Conservation (phyloP, 1,140 invertebrate species). For the Olivierus martensii region DNA sequence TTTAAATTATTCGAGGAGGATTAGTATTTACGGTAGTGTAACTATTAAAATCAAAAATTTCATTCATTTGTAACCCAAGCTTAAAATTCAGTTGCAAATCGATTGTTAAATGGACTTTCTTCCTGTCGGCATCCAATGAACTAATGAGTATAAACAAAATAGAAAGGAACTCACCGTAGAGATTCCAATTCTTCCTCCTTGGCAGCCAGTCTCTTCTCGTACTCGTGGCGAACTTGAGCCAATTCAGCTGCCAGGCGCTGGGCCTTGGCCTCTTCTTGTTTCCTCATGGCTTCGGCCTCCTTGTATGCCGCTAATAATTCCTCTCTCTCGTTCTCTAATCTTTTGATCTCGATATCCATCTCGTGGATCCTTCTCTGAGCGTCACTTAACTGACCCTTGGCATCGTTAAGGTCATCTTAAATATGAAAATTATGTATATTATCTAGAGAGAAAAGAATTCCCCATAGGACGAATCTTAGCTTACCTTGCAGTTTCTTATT, state of each 20-base stretch:
- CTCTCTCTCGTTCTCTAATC: conserved; percentile 91
- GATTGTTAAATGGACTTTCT: no score
- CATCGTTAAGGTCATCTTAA: conserved; percentile 80
- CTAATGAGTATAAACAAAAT: no score
- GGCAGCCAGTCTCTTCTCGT: conserved; percentile 77
- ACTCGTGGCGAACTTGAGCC: conserved; percentile 78
- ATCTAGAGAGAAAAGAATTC: not conserved
- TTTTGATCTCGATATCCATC: conserved; percentile 84
- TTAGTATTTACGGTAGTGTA: no score
- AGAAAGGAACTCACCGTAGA: conserved; percentile 56
- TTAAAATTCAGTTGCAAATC: no score
- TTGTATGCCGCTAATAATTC: conserved; percentile 91
- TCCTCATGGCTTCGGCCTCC: conserved; percentile 87
- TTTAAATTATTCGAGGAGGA: no score
- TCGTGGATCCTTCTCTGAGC: conserved; percentile 88
- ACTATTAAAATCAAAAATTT: no score
- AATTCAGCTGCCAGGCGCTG: conserved; percentile 75
- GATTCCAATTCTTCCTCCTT: conserved; percentile 90
- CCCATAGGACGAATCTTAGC: no score
- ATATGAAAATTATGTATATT: not conserved
- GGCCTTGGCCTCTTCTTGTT: conserved; percentile 82
- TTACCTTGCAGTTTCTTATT: conserved; percentile 89
- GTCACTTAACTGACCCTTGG: conserved; percentile 76
- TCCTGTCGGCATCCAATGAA: no score
- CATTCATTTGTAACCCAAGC: no score